phyloP scores from a whole-genome alignment of 1,140 invertebrate genomes.

The Nautilus pompilius region DNA sequence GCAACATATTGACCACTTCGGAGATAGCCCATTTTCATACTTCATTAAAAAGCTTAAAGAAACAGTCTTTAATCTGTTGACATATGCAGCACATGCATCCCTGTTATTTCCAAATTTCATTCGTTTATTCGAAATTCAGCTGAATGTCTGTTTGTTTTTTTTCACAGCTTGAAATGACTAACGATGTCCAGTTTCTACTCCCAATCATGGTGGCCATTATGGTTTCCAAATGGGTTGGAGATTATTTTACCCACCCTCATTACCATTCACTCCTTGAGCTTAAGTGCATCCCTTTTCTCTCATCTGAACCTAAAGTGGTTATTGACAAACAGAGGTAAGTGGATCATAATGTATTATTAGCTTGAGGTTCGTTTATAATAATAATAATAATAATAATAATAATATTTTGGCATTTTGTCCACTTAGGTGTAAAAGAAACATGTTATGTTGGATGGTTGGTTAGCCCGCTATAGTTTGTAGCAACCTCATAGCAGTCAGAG shows the following conservation, averaged over 20 bases:
- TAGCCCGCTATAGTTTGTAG: no score
- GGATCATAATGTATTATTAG: not conserved
- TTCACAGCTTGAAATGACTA: conserved; percentile 57
- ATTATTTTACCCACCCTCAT: conserved; percentile 56
- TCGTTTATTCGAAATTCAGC: no score
- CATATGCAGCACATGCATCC: no score
- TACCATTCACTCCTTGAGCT: conserved; percentile 56
- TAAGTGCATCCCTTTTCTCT: conserved; percentile 57
- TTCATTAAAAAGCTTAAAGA: no score
- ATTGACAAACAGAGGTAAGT: conserved; percentile 47
- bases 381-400: not conserved
- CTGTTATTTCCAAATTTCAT: no score
- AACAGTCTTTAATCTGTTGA: no score
- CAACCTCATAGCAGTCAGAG: no score
- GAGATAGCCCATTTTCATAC: no score
- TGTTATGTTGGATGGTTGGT: no score
- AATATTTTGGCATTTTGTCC: not conserved
- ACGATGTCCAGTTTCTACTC: conserved; percentile 56
- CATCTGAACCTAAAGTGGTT: conserved; percentile 49
- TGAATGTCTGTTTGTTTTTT: conserved; percentile 2
- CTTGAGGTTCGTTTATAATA: not conserved
- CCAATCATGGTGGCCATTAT: conserved; percentile 58
- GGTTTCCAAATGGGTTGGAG: conserved; percentile 57
- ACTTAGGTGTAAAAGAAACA: not conserved
- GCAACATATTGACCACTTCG: no score